A percentile compares a stretch with the other conserved stretches of the same genome.
phyloP scores from a whole-genome alignment of 2,888 invertebrate genomes.

The Athalia circularis region DNA sequence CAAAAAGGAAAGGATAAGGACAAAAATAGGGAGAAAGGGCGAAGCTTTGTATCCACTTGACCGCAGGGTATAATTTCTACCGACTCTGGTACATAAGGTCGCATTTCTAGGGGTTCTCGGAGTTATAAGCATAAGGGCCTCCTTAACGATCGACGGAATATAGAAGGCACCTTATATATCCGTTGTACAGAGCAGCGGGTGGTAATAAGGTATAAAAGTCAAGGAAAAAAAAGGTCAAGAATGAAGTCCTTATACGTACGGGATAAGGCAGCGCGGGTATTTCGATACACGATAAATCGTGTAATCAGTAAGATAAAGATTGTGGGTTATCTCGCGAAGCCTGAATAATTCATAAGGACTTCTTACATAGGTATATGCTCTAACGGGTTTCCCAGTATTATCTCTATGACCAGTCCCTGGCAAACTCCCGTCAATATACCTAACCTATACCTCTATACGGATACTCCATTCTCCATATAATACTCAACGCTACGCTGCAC shows the following conservation, averaged over 20 bases:
- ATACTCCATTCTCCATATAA: background rate
- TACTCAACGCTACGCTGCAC: slow-evolving; percentile 14
- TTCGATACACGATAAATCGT: no score
- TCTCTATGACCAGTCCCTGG: background rate
- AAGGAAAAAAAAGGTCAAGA: no score
- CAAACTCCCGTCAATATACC: background rate
- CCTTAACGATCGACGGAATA: no score
- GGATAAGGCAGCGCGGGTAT: no score
- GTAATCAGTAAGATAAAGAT: background rate
- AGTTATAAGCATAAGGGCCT: no score
- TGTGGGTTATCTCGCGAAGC: background rate
- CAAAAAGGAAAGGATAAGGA: background rate
- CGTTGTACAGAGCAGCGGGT: no score
- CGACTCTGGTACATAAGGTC: background rate
- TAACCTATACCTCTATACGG: background rate
- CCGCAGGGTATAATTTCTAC: slow-evolving; percentile 33
- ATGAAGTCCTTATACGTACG: no score
- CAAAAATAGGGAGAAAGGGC: background rate
- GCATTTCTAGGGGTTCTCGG: slow-evolving; percentile 1
- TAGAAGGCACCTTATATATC: no score
- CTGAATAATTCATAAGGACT: background rate
- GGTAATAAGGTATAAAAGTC: no score
- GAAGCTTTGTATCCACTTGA: slow-evolving; percentile 31
- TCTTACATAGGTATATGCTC: background rate
- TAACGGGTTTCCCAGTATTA: background rate